phyloP scores from a whole-genome alignment of 2,797 vertebrate genomes.

The Limosa lapponica region DNA sequence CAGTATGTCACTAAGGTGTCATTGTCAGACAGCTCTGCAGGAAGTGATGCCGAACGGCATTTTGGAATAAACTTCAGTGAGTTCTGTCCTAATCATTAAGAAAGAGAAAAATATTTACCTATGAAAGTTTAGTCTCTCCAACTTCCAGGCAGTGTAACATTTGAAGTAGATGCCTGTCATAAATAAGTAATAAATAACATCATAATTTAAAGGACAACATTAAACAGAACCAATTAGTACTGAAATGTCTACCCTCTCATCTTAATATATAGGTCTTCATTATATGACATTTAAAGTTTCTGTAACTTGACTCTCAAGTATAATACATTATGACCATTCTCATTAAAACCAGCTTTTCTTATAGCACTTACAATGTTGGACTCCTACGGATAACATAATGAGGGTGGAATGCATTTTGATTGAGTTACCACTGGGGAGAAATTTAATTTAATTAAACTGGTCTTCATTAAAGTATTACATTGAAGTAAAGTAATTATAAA shows the following conservation, averaged over 20 bases:
- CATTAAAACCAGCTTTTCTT: constrained; percentile 75
- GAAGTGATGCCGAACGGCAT: background rate
- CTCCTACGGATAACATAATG: constrained; percentile 81
- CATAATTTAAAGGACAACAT: constrained; percentile 59
- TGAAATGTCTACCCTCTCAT: constrained; percentile 53
- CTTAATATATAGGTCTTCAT: constrained; percentile 60
- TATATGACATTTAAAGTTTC: constrained; percentile 66
- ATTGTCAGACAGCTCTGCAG: background rate
- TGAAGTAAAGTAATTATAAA: constrained; percentile 79
- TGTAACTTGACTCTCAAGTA: constrained; percentile 70
- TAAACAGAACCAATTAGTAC: constrained; percentile 65
- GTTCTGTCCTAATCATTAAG: background rate
- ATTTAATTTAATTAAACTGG: constrained; percentile 83
- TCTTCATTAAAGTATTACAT: constrained; percentile 81
- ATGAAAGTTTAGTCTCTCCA: constrained; percentile 51
- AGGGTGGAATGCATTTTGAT: constrained; percentile 80
- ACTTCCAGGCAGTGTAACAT: background rate
- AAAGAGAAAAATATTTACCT: constrained; percentile 42
- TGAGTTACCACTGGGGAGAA: constrained; percentile 80
- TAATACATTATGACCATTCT: constrained; percentile 68
- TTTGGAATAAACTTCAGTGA: background rate
- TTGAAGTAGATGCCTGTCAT: constrained; percentile 42
- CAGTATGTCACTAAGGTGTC: background rate
- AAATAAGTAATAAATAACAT: constrained; percentile 66
- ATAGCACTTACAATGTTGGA: constrained; percentile 67